These are phyloP conservation scores for Pachypanchax playfairii DNA, from an alignment of 2,113 vertebrate genomes.

Conservation along the genomic window DNA sequence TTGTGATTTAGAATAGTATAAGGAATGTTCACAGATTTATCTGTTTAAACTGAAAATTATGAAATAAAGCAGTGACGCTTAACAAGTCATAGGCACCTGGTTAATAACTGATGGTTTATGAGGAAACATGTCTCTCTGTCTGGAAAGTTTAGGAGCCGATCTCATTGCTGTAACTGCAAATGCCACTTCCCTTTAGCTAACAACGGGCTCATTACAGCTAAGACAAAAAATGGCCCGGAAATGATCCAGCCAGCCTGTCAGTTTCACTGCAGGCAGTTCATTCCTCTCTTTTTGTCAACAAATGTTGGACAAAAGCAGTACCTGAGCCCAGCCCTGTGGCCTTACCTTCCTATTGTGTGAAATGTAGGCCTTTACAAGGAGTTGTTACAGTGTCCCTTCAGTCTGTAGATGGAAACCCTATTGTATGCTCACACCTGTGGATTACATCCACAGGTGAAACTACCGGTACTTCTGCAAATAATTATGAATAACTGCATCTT, in stretches of 20 bases:
- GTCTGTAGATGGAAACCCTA: slow-evolving; percentile 41
- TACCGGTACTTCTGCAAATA: slow-evolving; percentile 13
- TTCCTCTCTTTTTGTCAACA: slow-evolving; percentile 61
- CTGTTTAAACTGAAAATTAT: slow-evolving; percentile 18
- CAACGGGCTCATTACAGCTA: slow-evolving; percentile 29
- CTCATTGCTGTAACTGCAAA: slow-evolving; percentile 51
- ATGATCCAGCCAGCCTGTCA: slow-evolving; percentile 45
- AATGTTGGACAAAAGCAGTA: slow-evolving; percentile 59
- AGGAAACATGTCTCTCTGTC: slow-evolving; percentile 43
- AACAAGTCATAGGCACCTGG: slow-evolving; percentile 28
- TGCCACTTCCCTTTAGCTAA: slow-evolving; percentile 38
- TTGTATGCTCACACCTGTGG: slow-evolving; percentile 63
- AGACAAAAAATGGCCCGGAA: slow-evolving; percentile 50
- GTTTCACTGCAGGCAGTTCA: slow-evolving; percentile 31
- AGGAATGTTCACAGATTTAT: too few species aligned
- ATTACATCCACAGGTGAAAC: slow-evolving; percentile 44
- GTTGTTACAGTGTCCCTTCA: slow-evolving; percentile 37
- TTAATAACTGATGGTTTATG: slow-evolving; percentile 51
- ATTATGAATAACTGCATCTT: slow-evolving; percentile 17
- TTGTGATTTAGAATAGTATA: too few species aligned
- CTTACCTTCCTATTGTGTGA: slow-evolving; percentile 63
- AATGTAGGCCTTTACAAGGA: slow-evolving; percentile 53
- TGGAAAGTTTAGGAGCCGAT: slow-evolving; percentile 53
- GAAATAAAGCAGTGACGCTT: slow-evolving; percentile 34
- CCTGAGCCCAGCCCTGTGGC: slow-evolving; percentile 67